Conservation (phyloP, 2,113 vertebrate genomes). For the Thomomys bottae region DNA sequence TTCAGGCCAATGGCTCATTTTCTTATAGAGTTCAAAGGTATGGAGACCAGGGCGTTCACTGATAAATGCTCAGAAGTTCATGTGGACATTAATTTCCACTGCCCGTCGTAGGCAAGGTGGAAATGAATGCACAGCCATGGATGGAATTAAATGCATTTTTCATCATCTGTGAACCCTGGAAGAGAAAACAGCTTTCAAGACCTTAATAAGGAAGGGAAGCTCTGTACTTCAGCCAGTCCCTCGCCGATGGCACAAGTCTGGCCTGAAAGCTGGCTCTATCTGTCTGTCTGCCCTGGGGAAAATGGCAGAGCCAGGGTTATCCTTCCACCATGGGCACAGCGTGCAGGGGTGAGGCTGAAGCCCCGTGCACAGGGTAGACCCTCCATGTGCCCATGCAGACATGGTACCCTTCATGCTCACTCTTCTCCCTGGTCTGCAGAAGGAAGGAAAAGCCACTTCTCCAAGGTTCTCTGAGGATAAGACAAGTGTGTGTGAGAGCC, state of each 20-base stretch:
- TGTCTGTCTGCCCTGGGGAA: not conserved
- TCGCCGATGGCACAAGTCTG: fast-evolving
- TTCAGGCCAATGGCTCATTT: not conserved
- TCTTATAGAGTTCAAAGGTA: slow-evolving; percentile 57
- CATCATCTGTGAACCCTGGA: slow-evolving; percentile 21
- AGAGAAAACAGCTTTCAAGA: not conserved
- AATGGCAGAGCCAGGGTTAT: not conserved
- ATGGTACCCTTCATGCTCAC: fast-evolving
- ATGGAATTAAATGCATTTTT: slow-evolving; percentile 40
- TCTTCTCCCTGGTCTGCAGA: fast-evolving
- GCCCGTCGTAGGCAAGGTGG: not conserved
- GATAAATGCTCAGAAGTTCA: not conserved
- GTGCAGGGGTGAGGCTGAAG: fast-evolving
- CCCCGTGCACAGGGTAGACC: fast-evolving
- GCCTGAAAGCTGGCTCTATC: not conserved
- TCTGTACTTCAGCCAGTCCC: fast-evolving
- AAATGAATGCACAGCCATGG: not conserved
- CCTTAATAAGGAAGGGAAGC: not conserved
- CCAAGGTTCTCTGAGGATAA: no score
- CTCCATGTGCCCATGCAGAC: fast-evolving
- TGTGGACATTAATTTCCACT: slow-evolving; percentile 1
- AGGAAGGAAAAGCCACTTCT: fast-evolving
- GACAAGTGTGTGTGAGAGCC: fast-evolving
- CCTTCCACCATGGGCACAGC: fast-evolving
- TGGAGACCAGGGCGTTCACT: not conserved